These are phyloP conservation scores for Cancer borealis DNA, from an alignment of 2,888 invertebrate genomes.

Conservation along the genomic window DNA sequence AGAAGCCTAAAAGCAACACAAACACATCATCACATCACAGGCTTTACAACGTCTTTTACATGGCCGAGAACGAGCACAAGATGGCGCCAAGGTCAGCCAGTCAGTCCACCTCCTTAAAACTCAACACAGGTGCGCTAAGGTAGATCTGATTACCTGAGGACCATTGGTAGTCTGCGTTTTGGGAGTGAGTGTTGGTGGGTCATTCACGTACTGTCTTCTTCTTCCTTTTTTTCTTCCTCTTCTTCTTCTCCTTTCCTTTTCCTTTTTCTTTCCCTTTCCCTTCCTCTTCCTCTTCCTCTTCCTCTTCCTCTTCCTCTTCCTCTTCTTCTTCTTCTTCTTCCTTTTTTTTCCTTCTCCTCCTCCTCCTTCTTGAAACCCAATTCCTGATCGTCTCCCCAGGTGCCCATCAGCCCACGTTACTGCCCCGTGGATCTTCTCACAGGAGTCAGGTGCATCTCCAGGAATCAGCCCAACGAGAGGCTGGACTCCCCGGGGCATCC, in stretches of 20 bases:
- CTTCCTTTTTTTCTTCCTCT: neutral
- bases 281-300: neutral
- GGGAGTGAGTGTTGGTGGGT: neutral
- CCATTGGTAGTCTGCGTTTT: neutral
- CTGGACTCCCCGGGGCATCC: neutral
- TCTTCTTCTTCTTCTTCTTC: neutral
- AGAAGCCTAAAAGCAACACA: too few relatives aligned
- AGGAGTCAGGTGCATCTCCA: neutral
- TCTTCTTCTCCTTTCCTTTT: neutral
- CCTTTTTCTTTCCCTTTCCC: neutral
- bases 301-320: neutral
- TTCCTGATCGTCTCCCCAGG: neutral
- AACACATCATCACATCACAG: too few relatives aligned
- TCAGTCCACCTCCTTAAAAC: neutral
- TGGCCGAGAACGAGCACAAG: neutral
- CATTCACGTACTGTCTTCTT: neutral
- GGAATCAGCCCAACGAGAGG: neutral
- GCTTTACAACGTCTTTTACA: neutral
- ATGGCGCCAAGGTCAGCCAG: neutral
- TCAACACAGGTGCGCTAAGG: neutral
- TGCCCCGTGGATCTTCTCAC: constrained; percentile 22
- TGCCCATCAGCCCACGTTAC: constrained; percentile 12
- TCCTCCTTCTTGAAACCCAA: neutral
- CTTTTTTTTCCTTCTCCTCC: neutral
- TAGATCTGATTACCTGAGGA: neutral